phyloP scores from a whole-genome alignment of 2,113 vertebrate species.

The Turdus rufiventris region DNA sequence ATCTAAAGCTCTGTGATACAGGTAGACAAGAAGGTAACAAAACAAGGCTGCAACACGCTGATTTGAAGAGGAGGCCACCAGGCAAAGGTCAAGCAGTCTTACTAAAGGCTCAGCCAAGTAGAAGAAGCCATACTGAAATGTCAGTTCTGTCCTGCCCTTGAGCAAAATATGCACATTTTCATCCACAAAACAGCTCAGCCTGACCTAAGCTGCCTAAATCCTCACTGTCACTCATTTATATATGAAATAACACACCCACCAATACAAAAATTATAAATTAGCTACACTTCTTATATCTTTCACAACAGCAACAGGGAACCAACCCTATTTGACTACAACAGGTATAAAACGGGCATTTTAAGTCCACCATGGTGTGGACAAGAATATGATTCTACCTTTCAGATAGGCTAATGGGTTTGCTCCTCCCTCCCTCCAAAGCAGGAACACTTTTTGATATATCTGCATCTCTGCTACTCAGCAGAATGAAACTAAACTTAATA shows the following conservation, averaged over 20 bases:
- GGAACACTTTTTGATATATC: neutral
- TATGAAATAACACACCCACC: neutral
- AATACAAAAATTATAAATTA: neutral
- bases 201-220: neutral
- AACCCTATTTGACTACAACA: neutral
- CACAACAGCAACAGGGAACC: neutral
- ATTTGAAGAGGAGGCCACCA: neutral
- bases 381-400: neutral
- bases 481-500: neutral
- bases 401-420: neutral
- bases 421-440: neutral
- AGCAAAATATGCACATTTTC: rapidly evolving
- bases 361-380: rapidly evolving
- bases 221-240: neutral
- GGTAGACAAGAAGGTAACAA: neutral
- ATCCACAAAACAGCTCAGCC: neutral
- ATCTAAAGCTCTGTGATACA: neutral
- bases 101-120: no score
- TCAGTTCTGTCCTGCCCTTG: neutral
- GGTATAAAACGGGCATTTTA: neutral
- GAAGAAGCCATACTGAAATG: rapidly evolving
- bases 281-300: neutral
- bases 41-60: neutral
- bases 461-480: neutral
- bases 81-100: neutral